phyloP scores from a whole-genome alignment of 2,113 vertebrate genomes.

The Gallinago paraguaiae region DNA sequence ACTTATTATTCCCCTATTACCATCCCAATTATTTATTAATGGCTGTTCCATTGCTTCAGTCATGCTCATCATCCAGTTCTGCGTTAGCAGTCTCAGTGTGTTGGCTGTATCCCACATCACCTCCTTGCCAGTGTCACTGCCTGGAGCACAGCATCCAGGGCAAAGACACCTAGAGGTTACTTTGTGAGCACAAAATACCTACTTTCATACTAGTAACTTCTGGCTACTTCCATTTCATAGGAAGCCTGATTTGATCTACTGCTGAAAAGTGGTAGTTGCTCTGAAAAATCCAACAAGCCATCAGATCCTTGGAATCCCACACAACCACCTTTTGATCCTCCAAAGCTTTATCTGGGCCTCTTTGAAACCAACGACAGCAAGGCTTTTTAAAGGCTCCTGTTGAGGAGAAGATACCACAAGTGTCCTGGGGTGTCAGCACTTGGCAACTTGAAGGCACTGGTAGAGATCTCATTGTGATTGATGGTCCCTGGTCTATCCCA shows the following conservation, averaged over 20 bases:
- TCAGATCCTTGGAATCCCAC: fast-evolving
- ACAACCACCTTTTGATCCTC: fast-evolving
- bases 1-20: not conserved
- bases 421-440: not conserved
- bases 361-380: fast-evolving
- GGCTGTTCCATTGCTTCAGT: not conserved
- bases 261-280: not conserved
- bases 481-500: fast-evolving
- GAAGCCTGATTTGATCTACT: not conserved
- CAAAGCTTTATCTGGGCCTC: not conserved
- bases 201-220: not conserved
- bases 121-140: fast-evolving
- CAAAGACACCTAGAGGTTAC: not conserved
- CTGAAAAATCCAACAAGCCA: not conserved
- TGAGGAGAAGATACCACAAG: fast-evolving
- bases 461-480: not conserved
- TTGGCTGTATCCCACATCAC: fast-evolving
- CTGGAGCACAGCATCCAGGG: not conserved
- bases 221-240: not conserved
- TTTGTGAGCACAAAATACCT: not conserved
- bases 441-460: not conserved
- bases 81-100: fast-evolving
- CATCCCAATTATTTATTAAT: not conserved
- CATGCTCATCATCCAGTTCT: not conserved
- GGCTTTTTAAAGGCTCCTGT: fast-evolving